Evolutionary conservation across 2,888 invertebrate species (phyloP).

Genomic region (Schrankia costaestrigalis): DNA sequence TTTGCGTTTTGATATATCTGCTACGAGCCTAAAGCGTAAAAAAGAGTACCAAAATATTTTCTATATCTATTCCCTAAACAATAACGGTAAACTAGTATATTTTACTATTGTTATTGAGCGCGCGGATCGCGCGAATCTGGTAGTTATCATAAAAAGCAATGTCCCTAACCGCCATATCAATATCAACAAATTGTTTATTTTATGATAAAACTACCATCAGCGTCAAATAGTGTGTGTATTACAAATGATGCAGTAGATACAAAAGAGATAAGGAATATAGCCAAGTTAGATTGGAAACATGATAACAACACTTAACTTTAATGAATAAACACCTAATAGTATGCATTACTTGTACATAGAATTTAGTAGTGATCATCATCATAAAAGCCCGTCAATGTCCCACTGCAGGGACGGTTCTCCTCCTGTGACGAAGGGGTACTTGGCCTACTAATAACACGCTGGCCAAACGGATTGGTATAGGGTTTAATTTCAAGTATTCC

Average conservation of each 20-base stretch:
- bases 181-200: constrained; percentile 41
- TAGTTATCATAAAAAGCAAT: constrained; percentile 55
- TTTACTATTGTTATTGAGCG: constrained; percentile 36
- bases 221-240: constrained; percentile 26
- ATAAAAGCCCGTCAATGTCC: not conserved
- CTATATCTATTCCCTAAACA: too few species aligned
- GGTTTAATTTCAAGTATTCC: too few species aligned
- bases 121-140: constrained; percentile 38
- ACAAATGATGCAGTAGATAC: constrained; percentile 25
- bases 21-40: too few species aligned
- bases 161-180: constrained; percentile 41
- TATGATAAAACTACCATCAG: constrained; percentile 35
- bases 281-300: not conserved
- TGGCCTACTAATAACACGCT: too few species aligned
- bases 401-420: too few species aligned
- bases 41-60: too few species aligned
- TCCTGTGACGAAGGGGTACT: too few species aligned
- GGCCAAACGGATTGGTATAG: too few species aligned
- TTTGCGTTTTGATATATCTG: too few species aligned
- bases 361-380: not conserved
- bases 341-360: not conserved
- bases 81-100: constrained; percentile 24
- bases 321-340: not conserved
- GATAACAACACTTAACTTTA: not conserved
- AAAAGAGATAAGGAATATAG: constrained; percentile 18